Evolutionary conservation across 2,797 vertebrate species (phyloP), one percentile per base, ranked within the genome.

Genomic region (Atherinosoma microstoma): DNA sequence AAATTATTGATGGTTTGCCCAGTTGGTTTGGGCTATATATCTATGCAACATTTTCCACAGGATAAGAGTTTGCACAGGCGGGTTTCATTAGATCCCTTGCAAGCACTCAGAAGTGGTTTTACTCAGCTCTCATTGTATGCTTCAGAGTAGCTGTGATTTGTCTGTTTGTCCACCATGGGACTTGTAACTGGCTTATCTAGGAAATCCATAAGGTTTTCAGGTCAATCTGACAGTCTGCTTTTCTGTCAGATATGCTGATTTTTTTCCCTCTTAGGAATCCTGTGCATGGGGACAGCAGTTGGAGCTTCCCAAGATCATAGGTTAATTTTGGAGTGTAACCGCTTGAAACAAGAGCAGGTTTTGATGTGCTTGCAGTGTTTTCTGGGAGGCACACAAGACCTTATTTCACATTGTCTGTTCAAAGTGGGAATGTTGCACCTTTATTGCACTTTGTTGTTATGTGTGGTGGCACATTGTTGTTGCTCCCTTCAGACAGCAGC

Each of bases 1-100:
- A 64, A 86, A 91, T 91, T 72, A 92, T 87, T 83, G 70, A 92
- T 80, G 71, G 35, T 51, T 45, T 78, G 27, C 73, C 70, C 34
- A 9, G 53, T 67, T 0, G 8, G 38, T 79, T 85, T 80, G 38
- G n/a, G 29, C 51, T 40, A 49, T 57, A 15, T 64, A 62, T 82
- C 47, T 58, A 16, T 38, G 69, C 58, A 51, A 22, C 45, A 78
- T 84, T 78, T 78, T 84, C 60, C 47, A 54, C 64, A 81, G 56
- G n/a, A 76, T 74, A 79, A 64, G 58, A 12, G 34, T 49, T 29
- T 53, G 70, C 58, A 66, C 32, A 16, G 49, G 56, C 35, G 16
- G 63, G 59, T 82, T 86, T 81, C 57, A 75, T 76, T 60, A 64
- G 69, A 73, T 20, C 54, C 34, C 69, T 67, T 63, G 58, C 47